phyloP scores from a whole-genome alignment of 2,888 invertebrate species.

The Zygaena filipendulae region DNA sequence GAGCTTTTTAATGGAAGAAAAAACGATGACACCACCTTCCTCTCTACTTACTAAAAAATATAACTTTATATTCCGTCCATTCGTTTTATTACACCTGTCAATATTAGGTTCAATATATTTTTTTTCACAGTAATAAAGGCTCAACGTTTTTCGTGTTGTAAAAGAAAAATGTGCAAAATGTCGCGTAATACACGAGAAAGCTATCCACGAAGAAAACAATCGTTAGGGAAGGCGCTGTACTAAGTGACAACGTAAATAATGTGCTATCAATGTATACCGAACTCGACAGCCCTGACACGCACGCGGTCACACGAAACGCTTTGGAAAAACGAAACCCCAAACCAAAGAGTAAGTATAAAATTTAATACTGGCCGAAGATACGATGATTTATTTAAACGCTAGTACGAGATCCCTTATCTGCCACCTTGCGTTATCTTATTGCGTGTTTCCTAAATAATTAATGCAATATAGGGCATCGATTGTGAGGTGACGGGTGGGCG shows the following conservation, averaged over 20 bases:
- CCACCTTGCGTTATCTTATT: constrained; percentile 68
- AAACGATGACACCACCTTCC: no score
- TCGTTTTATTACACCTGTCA: no score
- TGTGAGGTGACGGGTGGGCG: constrained; percentile 62
- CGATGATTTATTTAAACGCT: constrained; percentile 59
- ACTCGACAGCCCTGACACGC: constrained; percentile 19
- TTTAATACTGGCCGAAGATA: constrained; percentile 12
- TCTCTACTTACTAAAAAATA: no score
- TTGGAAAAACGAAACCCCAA: no score
- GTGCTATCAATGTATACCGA: constrained; percentile 30
- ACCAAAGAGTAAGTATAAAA: constrained; percentile 4
- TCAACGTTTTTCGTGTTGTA: no score
- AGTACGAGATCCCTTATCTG: constrained; percentile 60
- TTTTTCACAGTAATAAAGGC: no score
- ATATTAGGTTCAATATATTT: no score
- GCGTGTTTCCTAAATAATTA: constrained; percentile 71
- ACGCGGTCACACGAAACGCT: constrained; percentile 20
- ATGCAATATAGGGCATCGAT: constrained; percentile 70
- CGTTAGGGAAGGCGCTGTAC: constrained; percentile 4
- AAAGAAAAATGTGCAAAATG: no score
- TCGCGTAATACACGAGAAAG: no score
- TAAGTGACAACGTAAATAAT: constrained; percentile 41
- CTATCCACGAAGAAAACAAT: neutral
- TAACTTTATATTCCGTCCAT: no score
- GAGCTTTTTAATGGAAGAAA: no score